Evolutionary conservation across 2,888 invertebrate species (phyloP), one percentile per base, ranked within the genome.

Genomic region (Serripes groenlandicus): DNA sequence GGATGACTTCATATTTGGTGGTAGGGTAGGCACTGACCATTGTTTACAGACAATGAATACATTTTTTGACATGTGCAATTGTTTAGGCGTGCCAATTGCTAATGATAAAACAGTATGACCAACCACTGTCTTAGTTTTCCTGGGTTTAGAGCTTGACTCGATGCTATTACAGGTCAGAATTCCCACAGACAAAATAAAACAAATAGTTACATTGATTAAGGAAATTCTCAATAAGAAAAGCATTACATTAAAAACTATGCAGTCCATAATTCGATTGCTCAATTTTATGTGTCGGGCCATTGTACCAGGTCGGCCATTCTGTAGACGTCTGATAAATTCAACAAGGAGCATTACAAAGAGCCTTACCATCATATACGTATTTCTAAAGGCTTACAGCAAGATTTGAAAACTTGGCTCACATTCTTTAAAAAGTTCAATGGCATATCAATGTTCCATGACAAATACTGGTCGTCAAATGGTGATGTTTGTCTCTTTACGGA

Each of bases 1-100:
- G 4, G 81, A 81, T 70, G 77, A 81, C 30, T 81, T 80, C 28
- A 26, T 81, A 7, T 54, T 70, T n/a, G 81, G 77, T 1, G 81
- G 81, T 1, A 35, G 58, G 60, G 21, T 11, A 4, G 34, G 60
- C 4, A 32, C 76, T n/a, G 52, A 34, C n/a, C 26, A 72, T 3
- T 69, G 70, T 23, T 21, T 23, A 30, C 18, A 56, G 11, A 9
- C 32, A 18, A 75, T 72, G 62, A 35, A 49, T 15, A 34, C 15
- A 26, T 52, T 72, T 73, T 60, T 34, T n/a, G 21, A 62, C 5
- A 30, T 5, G 11, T 54, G 26, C 58, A 9, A 35, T 18, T n/a
- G 70, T 3, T 11, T 75, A 4, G 58, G 64, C n/a, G 54, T 80
- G 1, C 80, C 75, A 23, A 5, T 80, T 9, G 70, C 75, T 15